phyloP scores from a whole-genome alignment of 2,888 invertebrate genomes.

The Caenorhabditis uteleia region DNA sequence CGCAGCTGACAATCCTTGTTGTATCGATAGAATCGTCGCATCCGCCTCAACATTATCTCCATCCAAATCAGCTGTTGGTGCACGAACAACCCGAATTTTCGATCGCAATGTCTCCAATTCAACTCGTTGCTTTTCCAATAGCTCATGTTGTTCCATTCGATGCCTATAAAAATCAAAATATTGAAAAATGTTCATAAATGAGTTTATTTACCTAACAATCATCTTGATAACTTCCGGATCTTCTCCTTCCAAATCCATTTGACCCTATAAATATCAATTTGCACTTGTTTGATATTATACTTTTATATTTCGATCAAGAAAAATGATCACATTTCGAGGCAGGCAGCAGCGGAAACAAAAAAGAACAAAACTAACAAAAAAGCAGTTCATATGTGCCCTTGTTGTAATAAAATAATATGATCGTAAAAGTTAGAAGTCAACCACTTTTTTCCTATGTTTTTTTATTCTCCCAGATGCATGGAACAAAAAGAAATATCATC shows the following conservation, averaged over 20 bases:
- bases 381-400: background rate
- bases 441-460: no score
- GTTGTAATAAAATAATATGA: no score
- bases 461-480: no score
- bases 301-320: background rate
- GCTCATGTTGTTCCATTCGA: conserved; percentile 37
- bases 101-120: conserved; percentile 43
- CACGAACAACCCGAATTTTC: conserved; percentile 18
- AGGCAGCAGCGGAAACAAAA: no score
- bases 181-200: background rate
- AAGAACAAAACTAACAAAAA: background rate
- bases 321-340: no score
- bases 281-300: no score
- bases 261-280: conserved; percentile 15
- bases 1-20: conserved; percentile 1
- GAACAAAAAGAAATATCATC: no score
- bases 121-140: conserved; percentile 42
- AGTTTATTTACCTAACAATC: conserved; percentile 33
- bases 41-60: conserved; percentile 9
- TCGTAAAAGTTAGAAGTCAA: no score
- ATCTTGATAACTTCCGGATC: conserved; percentile 38
- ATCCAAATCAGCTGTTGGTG: conserved; percentile 30
- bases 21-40: conserved; percentile 5
- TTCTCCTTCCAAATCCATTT: conserved; percentile 37
- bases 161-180: conserved; percentile 23